These are phyloP conservation scores for Sturmia bella DNA, from an alignment of 2,888 invertebrate species.

Conservation along the genomic window DNA sequence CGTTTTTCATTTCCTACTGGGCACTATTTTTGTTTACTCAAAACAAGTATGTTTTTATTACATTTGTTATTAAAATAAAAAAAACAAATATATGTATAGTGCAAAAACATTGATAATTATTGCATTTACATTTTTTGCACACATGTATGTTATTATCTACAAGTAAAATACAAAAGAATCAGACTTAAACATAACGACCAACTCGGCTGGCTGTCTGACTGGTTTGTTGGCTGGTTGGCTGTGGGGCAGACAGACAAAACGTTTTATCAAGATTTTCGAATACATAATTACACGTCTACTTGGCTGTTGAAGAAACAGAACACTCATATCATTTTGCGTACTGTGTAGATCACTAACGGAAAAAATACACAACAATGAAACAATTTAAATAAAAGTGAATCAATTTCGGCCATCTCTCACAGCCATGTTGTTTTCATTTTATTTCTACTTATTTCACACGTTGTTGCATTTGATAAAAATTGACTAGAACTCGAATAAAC, in stretches of 20 bases:
- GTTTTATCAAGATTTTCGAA: conserved; percentile 44
- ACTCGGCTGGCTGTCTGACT: not conserved
- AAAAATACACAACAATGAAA: conserved; percentile 36
- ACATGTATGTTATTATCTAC: too few relatives aligned
- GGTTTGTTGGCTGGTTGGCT: not conserved
- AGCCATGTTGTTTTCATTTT: not conserved
- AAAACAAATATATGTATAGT: too few relatives aligned
- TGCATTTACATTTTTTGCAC: conserved; percentile 50
- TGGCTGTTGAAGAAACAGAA: conserved; percentile 1
- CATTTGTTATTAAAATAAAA: not conserved
- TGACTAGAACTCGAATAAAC: conserved; percentile 19
- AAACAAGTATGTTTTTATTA: conserved; percentile 12
- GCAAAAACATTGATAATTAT: conserved; percentile 56
- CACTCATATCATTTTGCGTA: not conserved
- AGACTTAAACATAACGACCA: conserved; percentile 3
- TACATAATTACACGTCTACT: conserved; percentile 21
- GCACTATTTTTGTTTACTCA: conserved; percentile 5
- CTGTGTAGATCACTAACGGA: not conserved
- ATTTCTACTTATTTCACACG: conserved; percentile 27
- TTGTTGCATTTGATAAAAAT: conserved; percentile 6
- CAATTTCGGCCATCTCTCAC: conserved; percentile 56
- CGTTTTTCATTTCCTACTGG: conserved; percentile 27
- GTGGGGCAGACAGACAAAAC: not conserved
- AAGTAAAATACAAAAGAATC: conserved; percentile 7
- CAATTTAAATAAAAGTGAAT: conserved; percentile 63